Evolutionary conservation across 2,888 invertebrate genomes (phyloP).

Genomic region (Plagodis dolabraria): DNA sequence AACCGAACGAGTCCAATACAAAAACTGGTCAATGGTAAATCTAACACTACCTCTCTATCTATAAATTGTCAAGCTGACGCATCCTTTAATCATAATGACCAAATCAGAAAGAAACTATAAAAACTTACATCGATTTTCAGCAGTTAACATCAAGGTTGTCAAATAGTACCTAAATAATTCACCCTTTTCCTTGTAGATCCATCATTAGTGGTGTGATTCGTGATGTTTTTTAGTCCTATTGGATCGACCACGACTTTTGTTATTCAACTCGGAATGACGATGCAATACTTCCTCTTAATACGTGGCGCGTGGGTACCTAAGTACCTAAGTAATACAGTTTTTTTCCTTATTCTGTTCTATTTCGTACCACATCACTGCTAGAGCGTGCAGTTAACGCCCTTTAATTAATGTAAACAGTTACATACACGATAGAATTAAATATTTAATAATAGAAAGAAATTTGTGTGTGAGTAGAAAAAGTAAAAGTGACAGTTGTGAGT

Average conservation of each 20-base stretch:
- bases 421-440: not conserved
- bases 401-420: not conserved
- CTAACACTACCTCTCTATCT: too few relatives aligned
- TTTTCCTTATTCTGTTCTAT: slow-evolving; percentile 20
- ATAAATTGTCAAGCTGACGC: too few relatives aligned
- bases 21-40: too few relatives aligned
- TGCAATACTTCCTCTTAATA: slow-evolving; percentile 40
- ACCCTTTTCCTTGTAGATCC: slow-evolving; percentile 10
- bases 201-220: not conserved
- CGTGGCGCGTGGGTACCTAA: not conserved
- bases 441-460: not conserved
- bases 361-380: not conserved
- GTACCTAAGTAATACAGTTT: not conserved
- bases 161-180: not conserved
- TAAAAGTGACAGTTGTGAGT: too few relatives aligned
- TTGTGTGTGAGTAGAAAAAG: too few relatives aligned
- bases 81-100: slow-evolving; percentile 6
- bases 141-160: slow-evolving; percentile 4
- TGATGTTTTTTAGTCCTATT: slow-evolving; percentile 6
- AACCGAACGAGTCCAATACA: too few relatives aligned
- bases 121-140: not conserved
- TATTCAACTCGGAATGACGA: slow-evolving; percentile 35
- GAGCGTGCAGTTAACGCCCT: not conserved
- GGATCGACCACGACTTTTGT: slow-evolving; percentile 12
- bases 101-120: slow-evolving; percentile 2